Conservation (phyloP, 2,797 vertebrate species). For the Lepilemur septentrionalis region DNA sequence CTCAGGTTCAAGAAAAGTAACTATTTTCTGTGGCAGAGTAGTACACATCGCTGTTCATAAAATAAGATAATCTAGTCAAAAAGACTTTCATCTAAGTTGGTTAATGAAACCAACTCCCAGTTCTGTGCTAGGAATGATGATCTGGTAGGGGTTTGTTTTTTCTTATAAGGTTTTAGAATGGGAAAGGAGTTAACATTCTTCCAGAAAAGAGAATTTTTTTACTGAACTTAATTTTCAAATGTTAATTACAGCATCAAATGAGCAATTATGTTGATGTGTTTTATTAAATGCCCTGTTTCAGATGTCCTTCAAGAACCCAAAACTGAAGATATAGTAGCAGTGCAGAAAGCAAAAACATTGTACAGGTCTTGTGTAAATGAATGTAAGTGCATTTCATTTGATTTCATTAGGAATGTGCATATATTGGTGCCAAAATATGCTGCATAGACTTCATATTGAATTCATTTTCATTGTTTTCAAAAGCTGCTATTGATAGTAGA, state of each 20-base stretch:
- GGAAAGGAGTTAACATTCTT: not conserved
- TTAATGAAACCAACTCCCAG: not conserved
- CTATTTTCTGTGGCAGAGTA: not conserved
- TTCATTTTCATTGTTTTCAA: constrained; percentile 65
- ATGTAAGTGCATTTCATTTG: constrained; percentile 87
- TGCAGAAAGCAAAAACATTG: constrained; percentile 94
- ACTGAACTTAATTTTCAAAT: not conserved
- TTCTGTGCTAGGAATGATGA: not conserved
- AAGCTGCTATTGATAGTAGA: constrained; percentile 92
- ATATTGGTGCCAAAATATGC: not conserved
- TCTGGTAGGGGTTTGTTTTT: not conserved
- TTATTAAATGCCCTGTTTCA: constrained; percentile 74
- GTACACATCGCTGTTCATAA: not conserved
- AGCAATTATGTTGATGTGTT: not conserved
- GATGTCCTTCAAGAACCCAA: constrained; percentile 84
- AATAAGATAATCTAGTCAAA: not conserved
- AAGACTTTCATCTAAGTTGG: not conserved
- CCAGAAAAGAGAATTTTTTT: not conserved
- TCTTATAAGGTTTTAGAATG: not conserved
- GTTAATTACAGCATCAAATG: not conserved
- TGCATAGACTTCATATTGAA: not conserved
- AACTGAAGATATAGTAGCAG: constrained; percentile 83
- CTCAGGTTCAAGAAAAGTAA: constrained; percentile 38
- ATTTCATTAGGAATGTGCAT: rapidly evolving
- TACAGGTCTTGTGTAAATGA: constrained; percentile 96